Evolutionary conservation across 1,140 invertebrate species (phyloP).

Genomic region (Heterodera schachtii): DNA sequence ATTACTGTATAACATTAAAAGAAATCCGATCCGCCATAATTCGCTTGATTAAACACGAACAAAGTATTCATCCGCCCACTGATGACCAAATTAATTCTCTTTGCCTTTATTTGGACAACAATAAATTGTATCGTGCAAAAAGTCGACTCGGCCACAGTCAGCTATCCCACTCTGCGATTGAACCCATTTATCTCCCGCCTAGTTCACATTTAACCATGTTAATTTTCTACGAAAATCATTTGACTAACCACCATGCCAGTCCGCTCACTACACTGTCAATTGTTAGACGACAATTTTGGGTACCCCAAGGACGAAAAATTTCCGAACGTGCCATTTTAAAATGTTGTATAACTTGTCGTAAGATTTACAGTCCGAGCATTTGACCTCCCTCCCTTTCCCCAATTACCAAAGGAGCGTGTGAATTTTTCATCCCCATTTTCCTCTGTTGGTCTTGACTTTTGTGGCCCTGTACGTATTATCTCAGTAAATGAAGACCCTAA

Average conservation of each 20-base stretch:
- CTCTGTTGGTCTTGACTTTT: neutral
- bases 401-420: neutral
- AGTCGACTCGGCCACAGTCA: neutral
- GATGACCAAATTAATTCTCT: neutral
- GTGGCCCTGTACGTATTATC: neutral
- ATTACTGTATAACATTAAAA: too few relatives aligned
- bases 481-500: too few relatives aligned
- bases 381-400: conserved; percentile 3
- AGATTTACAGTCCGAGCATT: neutral
- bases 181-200: neutral
- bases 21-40: neutral
- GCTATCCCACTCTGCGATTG: neutral
- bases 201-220: neutral
- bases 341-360: neutral
- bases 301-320: neutral
- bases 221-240: neutral
- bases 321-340: neutral
- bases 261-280: neutral
- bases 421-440: neutral
- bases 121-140: neutral
- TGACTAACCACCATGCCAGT: neutral
- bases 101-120: neutral
- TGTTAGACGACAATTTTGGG: neutral
- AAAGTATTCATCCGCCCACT: neutral
- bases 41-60: neutral